Evolutionary conservation across 2,113 vertebrate genomes (phyloP).

Genomic region (Neopipo cinnamomea): DNA sequence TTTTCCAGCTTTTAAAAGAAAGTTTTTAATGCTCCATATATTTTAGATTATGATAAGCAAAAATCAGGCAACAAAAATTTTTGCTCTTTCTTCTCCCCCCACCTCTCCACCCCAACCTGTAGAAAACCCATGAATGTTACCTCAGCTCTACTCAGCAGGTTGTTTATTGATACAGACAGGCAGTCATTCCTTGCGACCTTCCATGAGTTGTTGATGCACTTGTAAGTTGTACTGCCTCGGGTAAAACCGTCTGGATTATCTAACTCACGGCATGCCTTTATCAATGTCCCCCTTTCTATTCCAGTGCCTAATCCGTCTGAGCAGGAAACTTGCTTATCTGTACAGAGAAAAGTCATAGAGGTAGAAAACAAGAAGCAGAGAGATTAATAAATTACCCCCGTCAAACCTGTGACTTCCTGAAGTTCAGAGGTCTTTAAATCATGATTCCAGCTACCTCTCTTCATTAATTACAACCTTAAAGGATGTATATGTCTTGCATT

Average conservation of each 20-base stretch:
- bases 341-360: neutral
- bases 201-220: slow-evolving; percentile 55
- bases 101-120: neutral
- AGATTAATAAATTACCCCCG: neutral
- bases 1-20: neutral
- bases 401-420: neutral
- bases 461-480: neutral
- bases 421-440: neutral
- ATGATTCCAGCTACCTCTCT: neutral
- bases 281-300: neutral
- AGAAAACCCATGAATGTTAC: slow-evolving; percentile 18
- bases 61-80: neutral
- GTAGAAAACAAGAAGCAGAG: neutral
- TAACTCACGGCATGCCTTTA: slow-evolving; percentile 33
- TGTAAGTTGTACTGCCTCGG: slow-evolving; percentile 46
- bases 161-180: slow-evolving; percentile 35
- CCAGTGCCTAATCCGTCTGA: slow-evolving; percentile 31
- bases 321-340: slow-evolving; percentile 55
- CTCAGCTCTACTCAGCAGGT: slow-evolving; percentile 53
- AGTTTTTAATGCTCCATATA: neutral
- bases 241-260: neutral
- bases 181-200: neutral
- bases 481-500: neutral
- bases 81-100: neutral
- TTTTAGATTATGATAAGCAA: neutral